Percentiles rank a stretch among this genome's conserved stretches.
Conservation (phyloP, 2,113 vertebrate genomes). For the Himantopus leucocephalus region DNA sequence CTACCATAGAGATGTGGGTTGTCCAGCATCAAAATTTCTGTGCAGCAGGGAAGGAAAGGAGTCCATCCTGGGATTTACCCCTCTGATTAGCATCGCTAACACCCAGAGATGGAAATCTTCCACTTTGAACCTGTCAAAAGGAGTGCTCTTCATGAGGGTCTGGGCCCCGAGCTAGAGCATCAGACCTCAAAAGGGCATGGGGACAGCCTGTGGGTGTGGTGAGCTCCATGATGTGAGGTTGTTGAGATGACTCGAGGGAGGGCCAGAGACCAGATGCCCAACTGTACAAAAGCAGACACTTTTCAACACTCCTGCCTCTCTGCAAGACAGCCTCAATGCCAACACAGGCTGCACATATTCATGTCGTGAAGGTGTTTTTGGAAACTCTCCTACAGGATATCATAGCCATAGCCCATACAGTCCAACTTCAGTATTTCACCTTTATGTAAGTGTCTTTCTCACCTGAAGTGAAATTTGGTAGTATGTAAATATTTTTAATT, state of each 20-base stretch:
- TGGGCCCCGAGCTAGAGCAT: background rate
- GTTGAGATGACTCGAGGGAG: background rate
- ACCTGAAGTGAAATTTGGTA: background rate
- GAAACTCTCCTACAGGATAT: background rate
- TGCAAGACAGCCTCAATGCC: background rate
- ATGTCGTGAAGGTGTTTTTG: background rate
- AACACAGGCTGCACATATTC: background rate
- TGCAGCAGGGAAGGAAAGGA: background rate
- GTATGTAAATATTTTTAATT: too few species aligned
- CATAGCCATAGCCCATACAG: background rate
- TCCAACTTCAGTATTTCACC: background rate
- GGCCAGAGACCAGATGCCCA: background rate
- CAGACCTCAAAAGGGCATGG: background rate
- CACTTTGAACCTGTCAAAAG: background rate
- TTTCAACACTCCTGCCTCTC: background rate
- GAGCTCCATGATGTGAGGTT: background rate
- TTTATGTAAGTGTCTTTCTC: background rate
- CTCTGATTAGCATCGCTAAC: background rate
- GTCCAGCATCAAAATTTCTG: background rate
- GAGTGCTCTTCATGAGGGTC: background rate
- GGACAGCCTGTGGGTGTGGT: background rate
- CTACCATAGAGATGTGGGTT: background rate
- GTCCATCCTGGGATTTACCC: background rate
- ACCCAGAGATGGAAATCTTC: background rate
- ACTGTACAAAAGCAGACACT: background rate